phyloP scores from a whole-genome alignment of 1,140 invertebrate species.

The Drosophila ananassae region DNA sequence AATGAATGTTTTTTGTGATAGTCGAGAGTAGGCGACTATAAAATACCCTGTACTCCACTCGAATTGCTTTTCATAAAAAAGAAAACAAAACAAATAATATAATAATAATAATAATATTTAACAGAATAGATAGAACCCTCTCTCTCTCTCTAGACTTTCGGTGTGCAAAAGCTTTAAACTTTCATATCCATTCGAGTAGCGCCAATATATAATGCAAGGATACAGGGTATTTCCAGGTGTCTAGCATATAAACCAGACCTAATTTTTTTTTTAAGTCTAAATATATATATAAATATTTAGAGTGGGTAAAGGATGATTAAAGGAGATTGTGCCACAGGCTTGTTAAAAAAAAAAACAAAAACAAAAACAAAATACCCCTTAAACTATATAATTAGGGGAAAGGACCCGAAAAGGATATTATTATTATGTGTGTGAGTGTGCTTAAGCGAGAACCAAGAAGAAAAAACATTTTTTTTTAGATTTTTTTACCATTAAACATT shows the following conservation, averaged over 20 bases:
- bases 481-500: slow-evolving; percentile 74
- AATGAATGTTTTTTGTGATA: slow-evolving; percentile 45
- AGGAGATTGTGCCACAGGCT: slow-evolving; percentile 34
- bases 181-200: slow-evolving; percentile 38
- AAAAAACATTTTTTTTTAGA: slow-evolving; percentile 60
- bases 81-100: background rate
- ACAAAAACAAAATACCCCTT: background rate
- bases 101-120: background rate
- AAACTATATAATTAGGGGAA: background rate
- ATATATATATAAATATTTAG: slow-evolving; percentile 5
- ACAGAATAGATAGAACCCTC: slow-evolving; percentile 17
- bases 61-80: slow-evolving; percentile 20
- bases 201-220: slow-evolving; percentile 23
- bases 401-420: background rate
- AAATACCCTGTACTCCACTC: slow-evolving; percentile 44
- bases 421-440: slow-evolving; percentile 7
- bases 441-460: slow-evolving; percentile 25
- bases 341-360: background rate
- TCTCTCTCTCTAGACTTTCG: slow-evolving; percentile 16
- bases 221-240: slow-evolving; percentile 48
- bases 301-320: background rate
- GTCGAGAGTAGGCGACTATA: slow-evolving; percentile 51
- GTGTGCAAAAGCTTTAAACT: slow-evolving; percentile 41
- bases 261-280: slow-evolving; percentile 30
- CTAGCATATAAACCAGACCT: slow-evolving; percentile 23